Evolutionary conservation across 2,113 vertebrate species (phyloP).

Genomic region (Talpa occidentalis): DNA sequence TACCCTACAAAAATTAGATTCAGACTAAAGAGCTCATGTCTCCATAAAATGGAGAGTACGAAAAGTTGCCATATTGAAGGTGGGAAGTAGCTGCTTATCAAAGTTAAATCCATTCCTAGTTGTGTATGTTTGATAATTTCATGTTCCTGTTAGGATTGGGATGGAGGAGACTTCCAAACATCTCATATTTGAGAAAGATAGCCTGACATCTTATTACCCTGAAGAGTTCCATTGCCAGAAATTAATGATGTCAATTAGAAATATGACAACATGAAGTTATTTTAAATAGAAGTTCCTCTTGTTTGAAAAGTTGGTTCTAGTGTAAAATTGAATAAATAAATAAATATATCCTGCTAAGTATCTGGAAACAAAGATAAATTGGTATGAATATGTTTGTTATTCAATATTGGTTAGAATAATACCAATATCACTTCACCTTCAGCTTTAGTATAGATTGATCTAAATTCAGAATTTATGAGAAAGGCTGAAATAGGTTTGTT

Average conservation of each 20-base stretch:
- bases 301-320: conserved; percentile 13
- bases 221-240: conserved; percentile 11
- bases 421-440: background rate
- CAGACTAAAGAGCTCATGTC: background rate
- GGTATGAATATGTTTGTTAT: background rate
- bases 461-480: background rate
- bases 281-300: conserved; percentile 22
- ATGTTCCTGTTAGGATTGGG: background rate
- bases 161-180: background rate
- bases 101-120: background rate
- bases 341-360: background rate
- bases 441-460: background rate
- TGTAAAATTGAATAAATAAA: background rate
- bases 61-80: background rate
- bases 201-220: background rate
- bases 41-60: background rate
- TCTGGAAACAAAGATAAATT: conserved; percentile 25
- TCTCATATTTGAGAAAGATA: background rate
- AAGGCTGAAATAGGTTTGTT: background rate
- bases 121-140: background rate
- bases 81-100: background rate
- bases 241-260: conserved; percentile 3
- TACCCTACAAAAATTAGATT: background rate
- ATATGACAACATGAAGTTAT: background rate
- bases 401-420: background rate